Conservation (phyloP, 2,113 vertebrate species). For the Nesoenas mayeri region DNA sequence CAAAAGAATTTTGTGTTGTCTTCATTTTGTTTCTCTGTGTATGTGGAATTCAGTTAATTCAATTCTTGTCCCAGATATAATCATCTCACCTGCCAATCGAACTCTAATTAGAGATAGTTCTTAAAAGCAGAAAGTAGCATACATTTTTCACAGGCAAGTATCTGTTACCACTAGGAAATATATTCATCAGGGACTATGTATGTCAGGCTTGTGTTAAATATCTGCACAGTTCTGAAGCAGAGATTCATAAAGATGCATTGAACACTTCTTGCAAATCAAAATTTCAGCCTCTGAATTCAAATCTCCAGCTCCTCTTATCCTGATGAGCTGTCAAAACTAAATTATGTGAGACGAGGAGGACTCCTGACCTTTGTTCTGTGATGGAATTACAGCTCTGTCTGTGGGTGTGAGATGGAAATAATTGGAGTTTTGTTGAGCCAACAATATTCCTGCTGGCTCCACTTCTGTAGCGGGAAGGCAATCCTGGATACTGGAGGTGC, state of each 20-base stretch:
- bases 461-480: background rate
- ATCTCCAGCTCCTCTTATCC: background rate
- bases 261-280: background rate
- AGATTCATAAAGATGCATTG: background rate
- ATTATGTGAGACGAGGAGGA: background rate
- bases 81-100: background rate
- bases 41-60: background rate
- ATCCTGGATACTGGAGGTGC: background rate
- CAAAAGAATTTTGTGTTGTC: background rate
- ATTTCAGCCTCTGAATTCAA: background rate
- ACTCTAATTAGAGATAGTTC: background rate
- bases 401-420: slow-evolving; percentile 9
- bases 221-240: background rate
- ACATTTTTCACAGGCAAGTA: background rate
- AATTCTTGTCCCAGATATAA: background rate
- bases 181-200: background rate
- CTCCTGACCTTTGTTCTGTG: background rate
- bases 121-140: background rate
- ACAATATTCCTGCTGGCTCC: background rate
- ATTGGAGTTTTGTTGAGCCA: slow-evolving; percentile 9
- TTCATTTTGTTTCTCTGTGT: background rate
- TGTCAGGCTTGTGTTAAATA: background rate
- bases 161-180: background rate
- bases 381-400: background rate
- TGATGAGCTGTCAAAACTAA: slow-evolving; percentile 11